Evolutionary conservation across 2,888 invertebrate genomes (phyloP).

Genomic region (Platerodrilus igneus): DNA sequence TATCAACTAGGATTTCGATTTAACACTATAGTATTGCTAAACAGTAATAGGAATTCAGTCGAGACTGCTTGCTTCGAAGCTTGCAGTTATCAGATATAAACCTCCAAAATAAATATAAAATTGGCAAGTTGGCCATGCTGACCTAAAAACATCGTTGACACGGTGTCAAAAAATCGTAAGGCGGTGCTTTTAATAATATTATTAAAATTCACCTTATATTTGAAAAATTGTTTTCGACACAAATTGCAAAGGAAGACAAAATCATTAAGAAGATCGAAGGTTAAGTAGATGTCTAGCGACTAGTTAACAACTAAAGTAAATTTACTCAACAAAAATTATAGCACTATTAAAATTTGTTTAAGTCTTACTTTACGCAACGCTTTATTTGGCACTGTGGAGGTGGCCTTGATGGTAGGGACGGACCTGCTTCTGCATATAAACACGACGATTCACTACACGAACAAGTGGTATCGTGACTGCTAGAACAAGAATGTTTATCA

Average conservation of each 20-base stretch:
- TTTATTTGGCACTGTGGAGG: slow-evolving; percentile 36
- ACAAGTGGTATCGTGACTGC: slow-evolving; percentile 55
- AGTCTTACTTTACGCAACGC: slow-evolving; percentile 28
- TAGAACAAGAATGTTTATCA: slow-evolving; percentile 49
- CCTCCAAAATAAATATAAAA: too few species aligned
- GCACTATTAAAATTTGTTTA: slow-evolving; percentile 13
- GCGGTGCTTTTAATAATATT: too few species aligned
- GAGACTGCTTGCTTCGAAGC: too few species aligned
- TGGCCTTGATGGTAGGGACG: slow-evolving; percentile 36
- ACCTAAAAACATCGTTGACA: too few species aligned
- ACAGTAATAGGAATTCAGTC: slow-evolving; percentile 22
- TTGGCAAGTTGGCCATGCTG: too few species aligned
- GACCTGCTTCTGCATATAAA: slow-evolving; percentile 57
- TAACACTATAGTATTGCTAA: slow-evolving; percentile 17
- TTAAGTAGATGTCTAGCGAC: slow-evolving; percentile 17
- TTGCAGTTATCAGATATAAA: too few species aligned
- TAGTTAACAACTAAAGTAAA: slow-evolving; percentile 20
- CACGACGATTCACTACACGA: slow-evolving; percentile 62
- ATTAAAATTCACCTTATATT: too few species aligned
- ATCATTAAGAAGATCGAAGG: slow-evolving; percentile 1
- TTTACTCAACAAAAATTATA: slow-evolving; percentile 7
- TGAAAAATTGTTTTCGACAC: neutral
- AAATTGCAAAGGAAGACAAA: slow-evolving; percentile 12
- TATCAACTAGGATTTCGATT: slow-evolving; percentile 14
- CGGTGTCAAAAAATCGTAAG: too few species aligned